These are phyloP conservation scores for Dicerorhinus sumatrensis DNA, from an alignment of 2,113 vertebrate genomes.

Conservation along the genomic window DNA sequence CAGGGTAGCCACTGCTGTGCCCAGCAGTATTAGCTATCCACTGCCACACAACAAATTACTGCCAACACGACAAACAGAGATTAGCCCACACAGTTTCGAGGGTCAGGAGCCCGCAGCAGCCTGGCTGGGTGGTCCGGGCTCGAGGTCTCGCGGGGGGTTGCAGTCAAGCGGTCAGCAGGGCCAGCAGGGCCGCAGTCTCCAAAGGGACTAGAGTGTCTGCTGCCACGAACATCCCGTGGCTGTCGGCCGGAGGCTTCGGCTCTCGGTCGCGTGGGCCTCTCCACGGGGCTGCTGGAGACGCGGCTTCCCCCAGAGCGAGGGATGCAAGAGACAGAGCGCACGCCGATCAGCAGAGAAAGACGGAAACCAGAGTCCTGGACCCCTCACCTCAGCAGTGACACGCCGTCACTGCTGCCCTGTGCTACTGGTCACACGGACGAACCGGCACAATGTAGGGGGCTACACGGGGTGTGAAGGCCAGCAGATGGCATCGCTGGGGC, in stretches of 20 bases:
- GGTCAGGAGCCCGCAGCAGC: background rate
- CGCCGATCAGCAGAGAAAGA: background rate
- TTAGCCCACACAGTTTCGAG: background rate
- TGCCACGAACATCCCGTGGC: background rate
- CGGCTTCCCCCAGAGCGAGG: background rate
- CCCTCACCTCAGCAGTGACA: background rate
- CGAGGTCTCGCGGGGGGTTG: rapidly evolving
- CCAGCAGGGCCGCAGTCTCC: too few species aligned
- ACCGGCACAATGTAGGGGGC: rapidly evolving
- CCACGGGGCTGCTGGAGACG: background rate
- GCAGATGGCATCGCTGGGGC: too few species aligned
- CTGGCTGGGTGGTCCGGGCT: background rate
- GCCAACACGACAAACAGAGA: background rate
- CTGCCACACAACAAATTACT: background rate
- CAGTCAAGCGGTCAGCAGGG: background rate
- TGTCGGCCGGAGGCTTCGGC: background rate
- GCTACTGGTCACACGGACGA: background rate
- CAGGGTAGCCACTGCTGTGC: rapidly evolving
- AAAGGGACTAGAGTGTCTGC: background rate
- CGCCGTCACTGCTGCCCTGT: rapidly evolving
- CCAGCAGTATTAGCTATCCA: background rate
- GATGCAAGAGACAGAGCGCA: background rate
- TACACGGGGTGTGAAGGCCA: rapidly evolving
- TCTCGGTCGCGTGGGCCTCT: background rate
- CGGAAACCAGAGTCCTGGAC: background rate